Evolutionary conservation across 2,113 vertebrate genomes (phyloP).

Genomic region (Bucco capensis): DNA sequence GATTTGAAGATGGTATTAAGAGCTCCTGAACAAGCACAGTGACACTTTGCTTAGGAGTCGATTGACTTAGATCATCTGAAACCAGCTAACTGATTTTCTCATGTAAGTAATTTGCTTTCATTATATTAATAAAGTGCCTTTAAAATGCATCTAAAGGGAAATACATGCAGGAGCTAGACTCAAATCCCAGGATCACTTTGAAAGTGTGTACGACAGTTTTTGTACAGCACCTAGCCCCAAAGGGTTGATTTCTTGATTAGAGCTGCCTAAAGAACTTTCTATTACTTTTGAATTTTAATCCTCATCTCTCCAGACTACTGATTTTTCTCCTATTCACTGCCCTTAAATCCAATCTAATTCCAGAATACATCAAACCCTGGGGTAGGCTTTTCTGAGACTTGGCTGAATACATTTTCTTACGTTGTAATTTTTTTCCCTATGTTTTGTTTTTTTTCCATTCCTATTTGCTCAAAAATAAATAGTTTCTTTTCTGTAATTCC

Average conservation of each 20-base stretch:
- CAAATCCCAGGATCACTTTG: background rate
- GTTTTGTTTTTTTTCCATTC: background rate
- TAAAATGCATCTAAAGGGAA: constrained; percentile 23
- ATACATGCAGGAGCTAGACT: background rate
- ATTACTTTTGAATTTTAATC: constrained; percentile 50
- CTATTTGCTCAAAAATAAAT: constrained; percentile 72
- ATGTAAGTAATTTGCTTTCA: constrained; percentile 36
- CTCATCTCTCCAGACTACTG: constrained; percentile 10
- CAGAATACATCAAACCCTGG: constrained; percentile 1
- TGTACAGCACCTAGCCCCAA: background rate
- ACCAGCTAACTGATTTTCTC: background rate
- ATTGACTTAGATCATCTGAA: background rate
- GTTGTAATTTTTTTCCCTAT: background rate
- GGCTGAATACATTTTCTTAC: constrained; percentile 44
- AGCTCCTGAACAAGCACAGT: background rate
- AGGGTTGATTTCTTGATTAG: constrained; percentile 25
- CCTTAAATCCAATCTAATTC: constrained; percentile 41
- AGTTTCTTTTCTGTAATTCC: constrained; percentile 61
- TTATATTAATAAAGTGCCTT: constrained; percentile 27
- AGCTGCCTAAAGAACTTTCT: constrained; percentile 15
- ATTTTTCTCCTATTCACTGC: background rate
- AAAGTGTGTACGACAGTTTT: background rate
- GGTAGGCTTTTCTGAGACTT: constrained; percentile 44
- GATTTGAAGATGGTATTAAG: background rate
- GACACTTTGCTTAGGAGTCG: background rate